A percentile compares a stretch with the other conserved stretches of the same genome.
These are phyloP conservation scores for Ectemnius cavifrons DNA, from an alignment of 2,888 invertebrate species.

Conservation along the genomic window DNA sequence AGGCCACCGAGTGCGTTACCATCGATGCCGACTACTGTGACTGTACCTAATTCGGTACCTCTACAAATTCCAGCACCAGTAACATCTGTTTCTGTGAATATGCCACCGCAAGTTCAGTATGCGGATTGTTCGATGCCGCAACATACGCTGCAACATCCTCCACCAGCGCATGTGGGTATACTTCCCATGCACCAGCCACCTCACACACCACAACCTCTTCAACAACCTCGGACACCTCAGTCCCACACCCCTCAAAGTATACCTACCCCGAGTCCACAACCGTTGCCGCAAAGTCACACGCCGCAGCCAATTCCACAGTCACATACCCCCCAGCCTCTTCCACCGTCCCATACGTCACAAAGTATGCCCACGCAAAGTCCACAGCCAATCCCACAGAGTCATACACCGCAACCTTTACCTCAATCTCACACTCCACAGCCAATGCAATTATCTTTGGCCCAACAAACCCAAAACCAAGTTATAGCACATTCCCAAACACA, in stretches of 20 bases:
- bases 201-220: slow-evolving; percentile 73
- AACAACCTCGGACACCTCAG: slow-evolving; percentile 78
- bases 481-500: slow-evolving; percentile 71
- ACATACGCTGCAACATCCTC: slow-evolving; percentile 83
- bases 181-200: slow-evolving; percentile 77
- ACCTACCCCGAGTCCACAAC: slow-evolving; percentile 73
- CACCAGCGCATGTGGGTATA: slow-evolving; percentile 74
- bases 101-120: slow-evolving; percentile 77
- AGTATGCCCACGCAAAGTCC: slow-evolving; percentile 73
- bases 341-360: slow-evolving; percentile 73
- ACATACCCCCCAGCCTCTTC: slow-evolving; percentile 68
- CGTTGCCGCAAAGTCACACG: slow-evolving; percentile 77
- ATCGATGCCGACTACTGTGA: slow-evolving; percentile 70
- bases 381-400: slow-evolving; percentile 71
- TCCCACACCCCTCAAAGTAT: slow-evolving; percentile 74
- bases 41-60: slow-evolving; percentile 63
- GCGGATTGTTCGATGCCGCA: slow-evolving; percentile 87
- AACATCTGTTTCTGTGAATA: slow-evolving; percentile 65
- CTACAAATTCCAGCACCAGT: slow-evolving; percentile 65
- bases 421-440: slow-evolving; percentile 73
- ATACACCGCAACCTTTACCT: slow-evolving; percentile 71
- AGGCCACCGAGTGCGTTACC: slow-evolving; percentile 82
- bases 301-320: slow-evolving; percentile 68
- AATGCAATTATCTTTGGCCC: slow-evolving; percentile 71
- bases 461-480: slow-evolving; percentile 71